Evolutionary conservation across 2,797 vertebrate species (phyloP).

Genomic region (Myotis findleyi): DNA sequence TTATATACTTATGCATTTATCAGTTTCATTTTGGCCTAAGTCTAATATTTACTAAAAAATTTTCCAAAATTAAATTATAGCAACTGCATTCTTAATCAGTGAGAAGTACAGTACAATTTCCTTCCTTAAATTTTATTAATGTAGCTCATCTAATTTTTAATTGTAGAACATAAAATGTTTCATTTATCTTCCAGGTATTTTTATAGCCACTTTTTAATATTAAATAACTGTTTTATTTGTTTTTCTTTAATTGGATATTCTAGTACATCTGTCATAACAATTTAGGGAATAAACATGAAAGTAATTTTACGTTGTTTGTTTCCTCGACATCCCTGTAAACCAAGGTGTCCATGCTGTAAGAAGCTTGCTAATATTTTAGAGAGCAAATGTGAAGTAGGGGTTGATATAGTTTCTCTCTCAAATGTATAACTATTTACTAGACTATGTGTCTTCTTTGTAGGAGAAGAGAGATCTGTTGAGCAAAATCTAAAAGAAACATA

Average conservation of each 20-base stretch:
- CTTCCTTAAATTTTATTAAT: conserved; percentile 56
- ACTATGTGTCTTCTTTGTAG: not conserved
- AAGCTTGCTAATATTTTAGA: not conserved
- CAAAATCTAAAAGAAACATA: not conserved
- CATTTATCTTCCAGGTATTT: conserved; percentile 43
- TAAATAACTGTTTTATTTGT: conserved; percentile 48
- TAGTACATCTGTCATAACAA: not conserved
- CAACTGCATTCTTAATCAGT: conserved; percentile 45
- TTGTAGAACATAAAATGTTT: conserved; percentile 9
- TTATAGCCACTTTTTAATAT: not conserved
- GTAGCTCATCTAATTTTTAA: conserved; percentile 50
- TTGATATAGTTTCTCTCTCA: not conserved
- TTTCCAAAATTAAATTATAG: conserved; percentile 53
- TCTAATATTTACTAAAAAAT: not conserved
- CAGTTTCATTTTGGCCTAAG: not conserved
- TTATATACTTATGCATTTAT: not conserved
- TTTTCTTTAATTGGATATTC: conserved; percentile 15
- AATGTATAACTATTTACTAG: not conserved
- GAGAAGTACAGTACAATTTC: conserved; percentile 8
- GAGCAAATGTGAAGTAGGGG: not conserved
- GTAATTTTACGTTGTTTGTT: not conserved
- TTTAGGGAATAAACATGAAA: conserved; percentile 6
- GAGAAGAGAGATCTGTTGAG: not conserved
- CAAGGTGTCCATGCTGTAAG: not conserved
- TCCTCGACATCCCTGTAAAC: not conserved